A percentile compares a stretch with the other conserved stretches of the same genome.
Conservation (phyloP, 2,797 vertebrate genomes). For the Gallirallus australis region DNA sequence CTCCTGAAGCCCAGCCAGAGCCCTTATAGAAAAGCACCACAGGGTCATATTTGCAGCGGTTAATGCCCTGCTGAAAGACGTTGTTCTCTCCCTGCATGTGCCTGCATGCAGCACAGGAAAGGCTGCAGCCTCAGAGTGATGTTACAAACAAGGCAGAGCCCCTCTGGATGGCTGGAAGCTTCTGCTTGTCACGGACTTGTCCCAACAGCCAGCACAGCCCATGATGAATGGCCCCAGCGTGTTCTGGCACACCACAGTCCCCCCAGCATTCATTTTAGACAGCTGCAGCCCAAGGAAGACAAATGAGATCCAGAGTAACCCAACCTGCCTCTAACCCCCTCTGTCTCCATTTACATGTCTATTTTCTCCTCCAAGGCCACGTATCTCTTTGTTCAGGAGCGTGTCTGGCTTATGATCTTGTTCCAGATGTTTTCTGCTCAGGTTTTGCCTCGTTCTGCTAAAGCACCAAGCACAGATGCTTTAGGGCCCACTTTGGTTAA, state of each 20-base stretch:
- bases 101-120: background rate
- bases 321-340: background rate
- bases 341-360: background rate
- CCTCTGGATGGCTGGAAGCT: background rate
- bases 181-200: background rate
- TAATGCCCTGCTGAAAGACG: background rate
- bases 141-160: background rate
- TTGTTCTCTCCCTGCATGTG: background rate
- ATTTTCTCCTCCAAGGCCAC: constrained; percentile 18
- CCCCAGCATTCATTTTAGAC: constrained; percentile 26
- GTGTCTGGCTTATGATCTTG: constrained; percentile 11
- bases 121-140: background rate
- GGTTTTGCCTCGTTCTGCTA: background rate
- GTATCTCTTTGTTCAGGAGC: constrained; percentile 30
- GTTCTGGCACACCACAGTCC: constrained; percentile 4
- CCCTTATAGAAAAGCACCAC: background rate
- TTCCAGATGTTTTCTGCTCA: constrained; percentile 7
- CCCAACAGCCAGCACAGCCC: background rate
- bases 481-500: background rate
- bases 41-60: background rate
- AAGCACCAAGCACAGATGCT: background rate
- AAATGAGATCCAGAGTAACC: constrained; percentile 55
- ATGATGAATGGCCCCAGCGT: background rate
- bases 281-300: constrained; percentile 21
- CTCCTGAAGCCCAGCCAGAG: background rate